Evolutionary conservation across 2,888 invertebrate genomes (phyloP), one percentile per base, ranked within the genome.

Genomic region (Spisula solida): DNA sequence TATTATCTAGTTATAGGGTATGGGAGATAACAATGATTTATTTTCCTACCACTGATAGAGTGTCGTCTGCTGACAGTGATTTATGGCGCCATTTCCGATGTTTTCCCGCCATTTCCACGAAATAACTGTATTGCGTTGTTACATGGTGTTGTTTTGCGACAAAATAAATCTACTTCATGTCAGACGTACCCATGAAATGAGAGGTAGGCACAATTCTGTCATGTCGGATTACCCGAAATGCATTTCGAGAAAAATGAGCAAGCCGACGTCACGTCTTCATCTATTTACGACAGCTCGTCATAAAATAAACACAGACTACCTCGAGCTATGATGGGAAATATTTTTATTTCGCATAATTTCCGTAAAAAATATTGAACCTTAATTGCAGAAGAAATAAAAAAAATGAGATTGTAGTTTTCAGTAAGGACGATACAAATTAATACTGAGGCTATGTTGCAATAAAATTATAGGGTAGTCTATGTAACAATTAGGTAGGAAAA

Each of bases 1-100:
- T 87, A 79, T 75, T 87, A 87, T 87, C 82, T 78, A 60, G 82
- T 87, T 82, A 87, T 87, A 83, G 82, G 31, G 79, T 5, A 56
- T 20, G 48, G 79, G 60, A 82, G 82, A 82, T 82, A 82, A 82
- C 78, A 78, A 87, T 82, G 87, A 87, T 82, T 87, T 82, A 87
- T 87, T 25, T 70, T 78, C 56, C 34, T 79, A 70, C 31, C 82
- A 60, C 60, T 79, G 60, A 60, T 82, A 79, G 79, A 78, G 56
- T 82, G 79, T 82, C 82, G 87, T 78, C 82, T 60, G 79, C 79
- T 75, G 82, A 79, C 82, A 60, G 82, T 87, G 87, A 87, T 87
- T 87, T 87, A 87, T 87, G 56, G 41, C 82, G 78, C 18, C 41
- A 83, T 48, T 83, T 83, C 48, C 66, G 48, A n/a, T 29, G 66